phyloP scores from a whole-genome alignment of 2,113 vertebrate species.

The Hydrochoerus hydrochaeris region DNA sequence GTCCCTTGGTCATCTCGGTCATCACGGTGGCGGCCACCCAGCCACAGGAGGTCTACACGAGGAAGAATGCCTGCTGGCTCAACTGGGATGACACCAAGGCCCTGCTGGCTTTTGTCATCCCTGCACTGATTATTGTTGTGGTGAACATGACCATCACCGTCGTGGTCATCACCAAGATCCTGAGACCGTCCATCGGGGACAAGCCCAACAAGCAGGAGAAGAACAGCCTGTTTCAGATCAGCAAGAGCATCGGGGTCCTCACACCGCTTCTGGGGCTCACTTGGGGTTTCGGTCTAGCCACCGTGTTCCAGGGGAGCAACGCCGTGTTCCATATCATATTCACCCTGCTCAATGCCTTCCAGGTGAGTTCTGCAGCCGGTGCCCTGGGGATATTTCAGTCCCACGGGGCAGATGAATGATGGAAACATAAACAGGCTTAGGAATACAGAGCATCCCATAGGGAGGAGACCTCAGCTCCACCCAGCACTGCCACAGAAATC shows the following conservation, averaged over 20 bases:
- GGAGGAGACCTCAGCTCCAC: neutral
- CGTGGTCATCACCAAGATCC: constrained; percentile 93
- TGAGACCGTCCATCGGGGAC: constrained; percentile 88
- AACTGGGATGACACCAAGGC: constrained; percentile 88
- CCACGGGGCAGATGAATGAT: neutral
- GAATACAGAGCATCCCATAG: constrained; percentile 31
- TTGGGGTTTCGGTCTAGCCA: constrained; percentile 87
- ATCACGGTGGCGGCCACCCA: constrained; percentile 84
- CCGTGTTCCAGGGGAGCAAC: constrained; percentile 42
- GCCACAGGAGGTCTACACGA: constrained; percentile 84
- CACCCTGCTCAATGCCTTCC: constrained; percentile 85
- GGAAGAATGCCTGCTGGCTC: constrained; percentile 88
- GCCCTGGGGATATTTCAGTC: neutral
- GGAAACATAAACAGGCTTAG: constrained; percentile 53
- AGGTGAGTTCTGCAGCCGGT: constrained; percentile 79
- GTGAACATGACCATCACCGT: constrained; percentile 89
- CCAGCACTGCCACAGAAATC: neutral
- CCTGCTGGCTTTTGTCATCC: constrained; percentile 89
- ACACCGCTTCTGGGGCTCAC: constrained; percentile 88
- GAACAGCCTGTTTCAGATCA: constrained; percentile 84
- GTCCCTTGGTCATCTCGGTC: constrained; percentile 89
- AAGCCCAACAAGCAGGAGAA: constrained; percentile 84
- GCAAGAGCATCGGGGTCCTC: constrained; percentile 87
- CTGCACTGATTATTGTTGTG: constrained; percentile 89
- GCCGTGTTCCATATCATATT: constrained; percentile 84